Percentiles rank a stretch among this genome's conserved stretches.
Conservation (phyloP, 1,140 invertebrate genomes). For the Ganaspis sp. region DNA sequence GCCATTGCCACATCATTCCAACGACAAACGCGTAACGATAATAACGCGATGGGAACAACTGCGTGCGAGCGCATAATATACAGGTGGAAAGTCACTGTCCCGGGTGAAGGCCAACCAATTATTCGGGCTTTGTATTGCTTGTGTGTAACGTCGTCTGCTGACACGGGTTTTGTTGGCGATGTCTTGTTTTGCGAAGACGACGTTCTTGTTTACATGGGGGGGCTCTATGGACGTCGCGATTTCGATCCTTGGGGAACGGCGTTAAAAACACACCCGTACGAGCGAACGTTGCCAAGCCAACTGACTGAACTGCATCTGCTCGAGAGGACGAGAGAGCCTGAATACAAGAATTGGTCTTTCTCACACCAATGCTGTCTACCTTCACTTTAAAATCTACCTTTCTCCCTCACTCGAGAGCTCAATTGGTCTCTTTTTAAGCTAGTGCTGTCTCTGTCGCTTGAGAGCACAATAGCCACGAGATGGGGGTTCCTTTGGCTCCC, state of each 20-base stretch:
- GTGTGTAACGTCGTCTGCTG: neutral
- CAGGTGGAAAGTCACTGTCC: constrained; percentile 30
- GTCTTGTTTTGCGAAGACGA: no score
- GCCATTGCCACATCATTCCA: constrained; percentile 64
- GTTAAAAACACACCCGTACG: constrained; percentile 40
- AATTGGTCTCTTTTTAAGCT: constrained; percentile 7
- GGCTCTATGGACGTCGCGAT: neutral
- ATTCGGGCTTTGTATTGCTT: neutral
- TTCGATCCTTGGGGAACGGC: neutral
- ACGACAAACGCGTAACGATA: constrained; percentile 37
- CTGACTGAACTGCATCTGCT: constrained; percentile 59
- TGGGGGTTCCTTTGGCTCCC: constrained; percentile 18
- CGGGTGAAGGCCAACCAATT: constrained; percentile 15
- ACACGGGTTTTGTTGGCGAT: neutral
- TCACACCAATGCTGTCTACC: neutral
- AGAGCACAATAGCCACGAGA: neutral
- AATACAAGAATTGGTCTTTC: constrained; percentile 41
- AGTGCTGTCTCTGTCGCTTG: constrained; percentile 14
- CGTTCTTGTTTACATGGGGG: no score
- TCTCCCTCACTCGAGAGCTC: constrained; percentile 2
- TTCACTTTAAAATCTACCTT: neutral
- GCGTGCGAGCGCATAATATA: constrained; percentile 36
- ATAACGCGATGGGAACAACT: constrained; percentile 30
- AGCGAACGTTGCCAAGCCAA: constrained; percentile 55
- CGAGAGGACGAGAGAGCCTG: constrained; percentile 37